phyloP scores from a whole-genome alignment of 2,797 vertebrate genomes.

The Lateolabrax maculatus region DNA sequence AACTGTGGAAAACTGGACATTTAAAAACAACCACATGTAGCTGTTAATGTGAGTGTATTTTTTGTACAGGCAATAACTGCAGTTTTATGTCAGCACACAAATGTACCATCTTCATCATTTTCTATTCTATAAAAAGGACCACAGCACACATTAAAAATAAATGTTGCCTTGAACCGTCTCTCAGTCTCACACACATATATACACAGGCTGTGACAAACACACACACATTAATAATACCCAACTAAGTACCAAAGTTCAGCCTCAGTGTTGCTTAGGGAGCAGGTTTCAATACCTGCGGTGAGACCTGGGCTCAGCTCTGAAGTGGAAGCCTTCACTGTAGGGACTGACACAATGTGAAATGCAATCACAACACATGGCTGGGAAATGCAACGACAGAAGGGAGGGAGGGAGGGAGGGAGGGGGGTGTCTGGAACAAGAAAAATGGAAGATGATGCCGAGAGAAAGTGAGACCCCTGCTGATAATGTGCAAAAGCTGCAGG shows the following conservation, averaged over 20 bases:
- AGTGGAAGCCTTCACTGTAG: conserved; percentile 46
- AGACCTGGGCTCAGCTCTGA: conserved; percentile 43
- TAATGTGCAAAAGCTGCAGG: conserved; percentile 58
- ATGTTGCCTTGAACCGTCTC: conserved; percentile 5
- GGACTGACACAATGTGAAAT: conserved; percentile 55
- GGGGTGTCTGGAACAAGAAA: conserved; percentile 10
- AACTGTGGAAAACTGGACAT: conserved; percentile 1
- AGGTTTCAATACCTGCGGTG: conserved; percentile 52
- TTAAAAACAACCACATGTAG: neutral
- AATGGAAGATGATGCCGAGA: conserved; percentile 18
- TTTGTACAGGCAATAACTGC: neutral
- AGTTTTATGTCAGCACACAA: neutral
- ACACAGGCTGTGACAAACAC: conserved; percentile 6
- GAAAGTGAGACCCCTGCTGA: conserved; percentile 73
- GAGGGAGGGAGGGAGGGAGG: neutral
- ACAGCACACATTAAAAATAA: conserved; percentile 43
- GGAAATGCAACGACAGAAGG: conserved; percentile 29
- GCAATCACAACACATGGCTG: conserved; percentile 54
- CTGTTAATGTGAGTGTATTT: neutral
- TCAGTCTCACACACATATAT: neutral
- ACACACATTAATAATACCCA: conserved; percentile 34
- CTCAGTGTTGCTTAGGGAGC: conserved; percentile 47
- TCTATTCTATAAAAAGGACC: conserved; percentile 1
- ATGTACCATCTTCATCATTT: neutral
- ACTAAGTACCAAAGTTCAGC: conserved; percentile 53